Conservation (phyloP, 1,140 invertebrate genomes). For the Anthonomus grandis region DNA sequence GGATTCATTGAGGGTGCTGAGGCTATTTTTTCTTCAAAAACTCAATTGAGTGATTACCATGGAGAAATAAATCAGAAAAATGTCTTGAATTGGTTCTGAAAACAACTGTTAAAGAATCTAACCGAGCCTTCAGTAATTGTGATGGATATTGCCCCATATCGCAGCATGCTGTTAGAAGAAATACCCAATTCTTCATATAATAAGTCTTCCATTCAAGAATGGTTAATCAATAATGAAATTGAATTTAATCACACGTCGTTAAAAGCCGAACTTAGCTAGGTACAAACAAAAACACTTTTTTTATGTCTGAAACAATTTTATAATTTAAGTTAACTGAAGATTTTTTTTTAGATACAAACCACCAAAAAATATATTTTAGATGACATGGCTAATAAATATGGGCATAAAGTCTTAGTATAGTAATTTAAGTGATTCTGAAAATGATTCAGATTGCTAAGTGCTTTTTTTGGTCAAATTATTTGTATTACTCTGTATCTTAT, state of each 20-base stretch:
- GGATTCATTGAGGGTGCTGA: constrained; percentile 12
- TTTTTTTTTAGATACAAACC: background rate
- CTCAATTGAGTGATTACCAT: constrained; percentile 13
- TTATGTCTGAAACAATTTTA: background rate
- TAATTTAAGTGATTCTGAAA: too few species aligned
- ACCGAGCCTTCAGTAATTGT: background rate
- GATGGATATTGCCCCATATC: background rate
- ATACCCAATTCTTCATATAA: background rate
- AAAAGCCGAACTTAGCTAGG: background rate
- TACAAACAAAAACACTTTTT: background rate
- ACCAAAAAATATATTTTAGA: background rate
- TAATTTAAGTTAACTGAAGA: background rate
- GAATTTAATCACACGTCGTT: too few species aligned
- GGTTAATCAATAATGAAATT: background rate
- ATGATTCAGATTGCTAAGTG: too few species aligned
- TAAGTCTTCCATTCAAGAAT: background rate
- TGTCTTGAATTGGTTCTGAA: constrained; percentile 15
- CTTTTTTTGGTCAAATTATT: too few species aligned
- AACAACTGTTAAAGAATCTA: background rate
- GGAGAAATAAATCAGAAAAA: constrained; percentile 21
- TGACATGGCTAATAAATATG: background rate
- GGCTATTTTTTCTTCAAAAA: constrained; percentile 18
- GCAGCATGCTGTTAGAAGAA: constrained; percentile 5
- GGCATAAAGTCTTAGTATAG: constrained; percentile 1
- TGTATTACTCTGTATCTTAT: too few species aligned